Base-by-base conservation (phyloP, 2,888 invertebrate species). In the Clunio marinus region DNA sequence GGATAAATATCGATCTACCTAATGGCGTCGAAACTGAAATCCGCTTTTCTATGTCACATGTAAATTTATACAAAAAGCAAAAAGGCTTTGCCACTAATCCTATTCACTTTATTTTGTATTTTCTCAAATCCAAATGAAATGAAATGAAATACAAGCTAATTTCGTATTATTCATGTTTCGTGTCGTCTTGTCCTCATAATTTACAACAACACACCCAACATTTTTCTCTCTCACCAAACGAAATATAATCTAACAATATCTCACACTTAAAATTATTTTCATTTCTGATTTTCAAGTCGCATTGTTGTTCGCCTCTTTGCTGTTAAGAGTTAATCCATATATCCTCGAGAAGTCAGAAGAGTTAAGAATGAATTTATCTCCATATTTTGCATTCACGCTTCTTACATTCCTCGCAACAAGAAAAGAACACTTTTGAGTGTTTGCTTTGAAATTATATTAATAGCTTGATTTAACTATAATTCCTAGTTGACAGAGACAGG, bases 391-490 rank as follows among this genome's bases (percentile, higher is more conserved):
- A 41, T 4, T 41, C 41, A n/a, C n/a, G 41, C 4, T 13, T 41
- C 13, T 41, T n/a, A n/a, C 15, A 41, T 41, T 41, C n/a, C n/a
- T n/a, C 41, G 41, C 13, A 32, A n/a, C n/a, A n/a, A n/a, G n/a
- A n/a, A n/a, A n/a, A n/a, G n/a, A n/a, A n/a, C n/a, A n/a, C n/a
- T 51, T 62, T 41, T 25, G 13, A 41, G n/a, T 41, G 41, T n/a
- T 25, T 57, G 57, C 25, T 41, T 22, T 20, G 62, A 62, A 62
- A 62, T 41, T 62, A 62, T 62, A 62, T 62, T 62, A 62, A 62
- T 62, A 62, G 62, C 62, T n/a, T 25, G 62, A 62, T 35, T 20
- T n/a, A 41, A 35, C 62, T 41, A 62, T 62, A 62, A 37, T 62
- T 60, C 41, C 24, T 41, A 32, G 10, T 59, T 59, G 15, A 25